Evolutionary conservation across 2,888 invertebrate genomes (phyloP).

Genomic region (Perizoma flavofasciatum): DNA sequence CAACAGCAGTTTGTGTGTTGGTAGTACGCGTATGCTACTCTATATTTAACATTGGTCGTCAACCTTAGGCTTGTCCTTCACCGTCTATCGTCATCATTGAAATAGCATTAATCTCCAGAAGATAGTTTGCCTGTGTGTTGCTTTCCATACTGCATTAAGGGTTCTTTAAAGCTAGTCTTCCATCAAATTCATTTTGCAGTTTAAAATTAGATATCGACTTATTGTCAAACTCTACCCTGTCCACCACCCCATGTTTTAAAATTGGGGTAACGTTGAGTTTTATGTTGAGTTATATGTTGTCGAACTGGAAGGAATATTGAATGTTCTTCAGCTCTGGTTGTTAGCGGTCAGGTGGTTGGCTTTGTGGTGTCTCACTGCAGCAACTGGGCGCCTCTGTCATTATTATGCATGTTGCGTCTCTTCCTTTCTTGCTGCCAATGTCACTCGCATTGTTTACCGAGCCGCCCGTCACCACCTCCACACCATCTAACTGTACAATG

Average conservation of each 20-base stretch:
- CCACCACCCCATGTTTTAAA: too few relatives aligned
- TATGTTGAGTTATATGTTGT: too few relatives aligned
- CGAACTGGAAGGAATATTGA: conserved; percentile 10
- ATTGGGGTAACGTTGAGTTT: too few relatives aligned
- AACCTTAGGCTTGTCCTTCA: conserved; percentile 21
- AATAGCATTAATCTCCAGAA: conserved; percentile 4
- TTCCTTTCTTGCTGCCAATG: conserved; percentile 82
- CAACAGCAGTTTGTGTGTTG: conserved; percentile 27
- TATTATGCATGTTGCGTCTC: conserved; percentile 73
- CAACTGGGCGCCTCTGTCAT: conserved; percentile 54
- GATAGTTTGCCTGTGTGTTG: too few relatives aligned
- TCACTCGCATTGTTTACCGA: conserved; percentile 73
- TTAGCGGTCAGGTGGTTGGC: conserved; percentile 32
- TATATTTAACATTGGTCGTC: conserved; percentile 31
- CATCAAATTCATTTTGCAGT: too few relatives aligned
- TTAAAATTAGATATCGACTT: too few relatives aligned
- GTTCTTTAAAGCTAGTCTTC: too few relatives aligned
- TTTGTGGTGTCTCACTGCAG: conserved; percentile 44
- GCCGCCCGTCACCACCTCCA: conserved; percentile 47
- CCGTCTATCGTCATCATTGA: not conserved
- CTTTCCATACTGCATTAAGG: too few relatives aligned
- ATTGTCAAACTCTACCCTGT: too few relatives aligned
- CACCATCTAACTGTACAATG: conserved; percentile 70
- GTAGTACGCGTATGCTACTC: conserved; percentile 27
- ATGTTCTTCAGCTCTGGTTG: conserved; percentile 32